Percentiles rank a stretch among this genome's conserved stretches.
Evolutionary conservation across 1,140 invertebrate genomes (phyloP).

Genomic region (Drosophila malerkotliana): DNA sequence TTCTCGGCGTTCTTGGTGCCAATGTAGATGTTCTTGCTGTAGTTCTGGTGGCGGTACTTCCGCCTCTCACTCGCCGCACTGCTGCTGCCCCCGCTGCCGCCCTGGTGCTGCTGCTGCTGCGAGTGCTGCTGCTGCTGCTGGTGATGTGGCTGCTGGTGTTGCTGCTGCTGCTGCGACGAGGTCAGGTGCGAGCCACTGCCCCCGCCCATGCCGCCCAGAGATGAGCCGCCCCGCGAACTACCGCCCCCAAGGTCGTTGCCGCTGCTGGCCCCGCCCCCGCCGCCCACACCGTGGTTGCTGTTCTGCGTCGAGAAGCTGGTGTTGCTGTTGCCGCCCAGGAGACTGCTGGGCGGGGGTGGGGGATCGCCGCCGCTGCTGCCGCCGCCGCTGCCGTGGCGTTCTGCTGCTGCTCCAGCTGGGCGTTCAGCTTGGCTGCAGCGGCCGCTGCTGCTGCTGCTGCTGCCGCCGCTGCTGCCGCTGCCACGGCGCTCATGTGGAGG

Average conservation of each 20-base stretch:
- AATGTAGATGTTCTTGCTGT: constrained; percentile 84
- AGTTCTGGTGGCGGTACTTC: constrained; percentile 83
- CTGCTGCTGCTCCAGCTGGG: constrained; percentile 61
- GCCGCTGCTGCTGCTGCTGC: constrained; percentile 62
- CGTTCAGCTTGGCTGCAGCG: constrained; percentile 61
- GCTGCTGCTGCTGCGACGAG: constrained; percentile 26
- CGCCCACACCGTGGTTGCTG: constrained; percentile 57
- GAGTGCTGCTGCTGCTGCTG: constrained; percentile 40
- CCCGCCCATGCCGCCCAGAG: neutral
- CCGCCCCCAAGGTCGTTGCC: constrained; percentile 29
- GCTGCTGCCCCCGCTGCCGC: constrained; percentile 42
- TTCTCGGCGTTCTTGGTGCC: constrained; percentile 84
- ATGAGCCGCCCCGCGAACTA: constrained; percentile 10
- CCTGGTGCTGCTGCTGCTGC: constrained; percentile 23
- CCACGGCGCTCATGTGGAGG: constrained; percentile 63
- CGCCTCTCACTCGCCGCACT: constrained; percentile 69
- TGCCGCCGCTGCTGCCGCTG: constrained; percentile 66
- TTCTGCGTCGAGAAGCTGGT: constrained; percentile 72
- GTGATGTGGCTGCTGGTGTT: constrained; percentile 31
- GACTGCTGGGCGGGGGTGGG: constrained; percentile 34
- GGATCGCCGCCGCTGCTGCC: constrained; percentile 3
- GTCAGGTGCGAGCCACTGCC: neutral
- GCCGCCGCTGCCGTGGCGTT: constrained; percentile 48
- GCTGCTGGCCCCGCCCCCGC: constrained; percentile 15
- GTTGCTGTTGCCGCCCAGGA: constrained; percentile 66